Percentiles rank a stretch among this genome's conserved stretches.
Evolutionary conservation across 2,888 invertebrate species (phyloP).

Genomic region (Chrysomela aeneicollis): DNA sequence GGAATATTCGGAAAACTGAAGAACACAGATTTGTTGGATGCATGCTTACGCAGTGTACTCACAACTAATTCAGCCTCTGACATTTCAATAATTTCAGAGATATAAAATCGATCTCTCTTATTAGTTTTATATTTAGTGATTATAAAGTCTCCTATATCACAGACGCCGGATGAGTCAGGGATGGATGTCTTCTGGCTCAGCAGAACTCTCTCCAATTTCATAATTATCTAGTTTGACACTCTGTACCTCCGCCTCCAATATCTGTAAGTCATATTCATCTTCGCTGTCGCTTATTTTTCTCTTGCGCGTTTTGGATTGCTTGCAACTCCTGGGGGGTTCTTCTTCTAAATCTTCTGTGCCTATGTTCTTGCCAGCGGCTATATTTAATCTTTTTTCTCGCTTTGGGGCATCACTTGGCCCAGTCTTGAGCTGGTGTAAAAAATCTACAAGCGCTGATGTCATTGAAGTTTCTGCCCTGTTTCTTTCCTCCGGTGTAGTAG

Average conservation of each 20-base stretch:
- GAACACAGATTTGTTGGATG: no score
- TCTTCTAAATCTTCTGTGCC: not conserved
- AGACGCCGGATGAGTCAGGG: slow-evolving; percentile 1
- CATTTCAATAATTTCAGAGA: no score
- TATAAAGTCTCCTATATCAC: no score
- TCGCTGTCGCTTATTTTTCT: slow-evolving; percentile 23
- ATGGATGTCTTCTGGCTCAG: slow-evolving; percentile 27
- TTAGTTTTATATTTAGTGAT: no score
- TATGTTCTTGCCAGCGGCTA: slow-evolving; percentile 18
- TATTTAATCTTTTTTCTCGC: slow-evolving; percentile 16
- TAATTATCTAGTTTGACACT: slow-evolving; percentile 27
- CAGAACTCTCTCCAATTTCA: slow-evolving; percentile 29
- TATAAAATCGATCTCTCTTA: no score
- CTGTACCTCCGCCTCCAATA: slow-evolving; percentile 26
- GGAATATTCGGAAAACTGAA: no score
- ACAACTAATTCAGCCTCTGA: no score
- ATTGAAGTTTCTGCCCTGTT: not conserved
- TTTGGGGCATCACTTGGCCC: slow-evolving; percentile 18
- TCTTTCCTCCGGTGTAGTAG: not conserved
- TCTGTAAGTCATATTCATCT: slow-evolving; percentile 26
- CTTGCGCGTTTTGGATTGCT: slow-evolving; percentile 24
- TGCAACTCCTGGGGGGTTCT: slow-evolving; percentile 1
- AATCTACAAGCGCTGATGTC: slow-evolving; percentile 10
- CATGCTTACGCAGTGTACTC: no score
- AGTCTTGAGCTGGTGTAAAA: slow-evolving; percentile 22